phyloP scores from a whole-genome alignment of 2,113 vertebrate genomes.

The Salminus brasiliensis region DNA sequence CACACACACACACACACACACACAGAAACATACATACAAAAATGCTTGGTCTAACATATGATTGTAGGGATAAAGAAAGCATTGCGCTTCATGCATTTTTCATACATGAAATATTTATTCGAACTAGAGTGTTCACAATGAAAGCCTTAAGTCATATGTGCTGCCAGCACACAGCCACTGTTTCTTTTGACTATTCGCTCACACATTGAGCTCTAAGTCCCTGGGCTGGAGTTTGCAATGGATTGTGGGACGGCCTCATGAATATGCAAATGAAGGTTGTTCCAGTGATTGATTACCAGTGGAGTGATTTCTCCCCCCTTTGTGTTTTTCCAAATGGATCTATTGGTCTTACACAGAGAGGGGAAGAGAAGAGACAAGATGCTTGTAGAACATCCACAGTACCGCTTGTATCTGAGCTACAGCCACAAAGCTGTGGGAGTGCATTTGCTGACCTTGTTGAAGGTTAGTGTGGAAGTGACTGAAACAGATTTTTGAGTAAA shows the following conservation, averaged over 20 bases:
- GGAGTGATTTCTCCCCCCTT: constrained; percentile 29
- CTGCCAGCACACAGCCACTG: not conserved
- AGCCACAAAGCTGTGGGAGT: not conserved
- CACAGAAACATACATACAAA: not conserved
- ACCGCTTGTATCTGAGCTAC: constrained; percentile 14
- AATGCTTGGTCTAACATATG: not conserved
- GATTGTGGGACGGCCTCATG: constrained; percentile 26
- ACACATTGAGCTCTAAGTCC: constrained; percentile 14
- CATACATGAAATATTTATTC: constrained; percentile 4
- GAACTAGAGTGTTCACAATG: not conserved
- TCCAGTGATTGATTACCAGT: constrained; percentile 55
- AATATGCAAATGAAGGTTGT: constrained; percentile 57
- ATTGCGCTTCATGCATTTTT: constrained; percentile 1
- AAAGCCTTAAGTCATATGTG: constrained; percentile 3
- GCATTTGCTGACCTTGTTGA: not conserved
- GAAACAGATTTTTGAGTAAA: not conserved
- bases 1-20: constrained; percentile 1
- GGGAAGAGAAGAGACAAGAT: constrained; percentile 21
- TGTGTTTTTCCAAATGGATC: constrained; percentile 42
- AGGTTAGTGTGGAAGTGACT: not conserved
- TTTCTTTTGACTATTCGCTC: constrained; percentile 20
- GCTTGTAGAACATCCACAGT: constrained; percentile 28
- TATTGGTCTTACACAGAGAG: constrained; percentile 31
- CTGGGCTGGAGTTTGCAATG: constrained; percentile 8
- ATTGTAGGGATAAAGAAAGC: not conserved